A percentile compares a stretch with the other conserved stretches of the same genome.
These are phyloP conservation scores for Neuroscelio doddi DNA, from an alignment of 2,888 invertebrate species.

Conservation along the genomic window DNA sequence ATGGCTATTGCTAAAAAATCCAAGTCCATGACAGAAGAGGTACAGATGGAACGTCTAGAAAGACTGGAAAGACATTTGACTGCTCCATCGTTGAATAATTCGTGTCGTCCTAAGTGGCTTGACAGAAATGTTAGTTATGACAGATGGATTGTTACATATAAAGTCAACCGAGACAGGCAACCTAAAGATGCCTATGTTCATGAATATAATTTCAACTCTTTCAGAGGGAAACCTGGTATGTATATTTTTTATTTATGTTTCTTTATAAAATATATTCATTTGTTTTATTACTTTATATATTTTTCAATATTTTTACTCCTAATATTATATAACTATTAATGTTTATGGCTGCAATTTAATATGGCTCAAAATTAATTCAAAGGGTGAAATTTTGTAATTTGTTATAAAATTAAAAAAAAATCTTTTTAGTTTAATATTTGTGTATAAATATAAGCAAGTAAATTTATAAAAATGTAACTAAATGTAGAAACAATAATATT, in stretches of 20 bases:
- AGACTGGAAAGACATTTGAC: constrained; percentile 73
- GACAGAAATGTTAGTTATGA: constrained; percentile 56
- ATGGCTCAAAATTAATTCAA: too few species aligned
- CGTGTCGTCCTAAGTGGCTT: constrained; percentile 65
- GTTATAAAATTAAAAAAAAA: too few species aligned
- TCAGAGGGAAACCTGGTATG: constrained; percentile 63
- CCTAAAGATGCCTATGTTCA: constrained; percentile 56
- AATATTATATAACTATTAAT: too few species aligned
- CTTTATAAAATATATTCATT: too few species aligned
- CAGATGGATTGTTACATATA: constrained; percentile 64
- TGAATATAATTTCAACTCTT: constrained; percentile 63
- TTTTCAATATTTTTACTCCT: too few species aligned
- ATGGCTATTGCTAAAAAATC: constrained; percentile 72
- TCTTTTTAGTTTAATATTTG: too few species aligned
- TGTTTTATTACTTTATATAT: too few species aligned
- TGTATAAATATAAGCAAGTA: too few species aligned
- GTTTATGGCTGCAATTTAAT: too few species aligned
- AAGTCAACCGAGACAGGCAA: constrained; percentile 61
- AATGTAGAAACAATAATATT: too few species aligned
- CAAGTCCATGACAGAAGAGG: constrained; percentile 72
- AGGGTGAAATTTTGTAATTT: constrained; percentile 5
- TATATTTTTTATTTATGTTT: constrained; percentile 35
- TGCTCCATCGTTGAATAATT: constrained; percentile 68
- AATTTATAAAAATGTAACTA: too few species aligned
- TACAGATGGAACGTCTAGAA: constrained; percentile 74